Evolutionary conservation across 2,797 vertebrate species (phyloP).

Genomic region (Chaetophractus vellerosus): DNA sequence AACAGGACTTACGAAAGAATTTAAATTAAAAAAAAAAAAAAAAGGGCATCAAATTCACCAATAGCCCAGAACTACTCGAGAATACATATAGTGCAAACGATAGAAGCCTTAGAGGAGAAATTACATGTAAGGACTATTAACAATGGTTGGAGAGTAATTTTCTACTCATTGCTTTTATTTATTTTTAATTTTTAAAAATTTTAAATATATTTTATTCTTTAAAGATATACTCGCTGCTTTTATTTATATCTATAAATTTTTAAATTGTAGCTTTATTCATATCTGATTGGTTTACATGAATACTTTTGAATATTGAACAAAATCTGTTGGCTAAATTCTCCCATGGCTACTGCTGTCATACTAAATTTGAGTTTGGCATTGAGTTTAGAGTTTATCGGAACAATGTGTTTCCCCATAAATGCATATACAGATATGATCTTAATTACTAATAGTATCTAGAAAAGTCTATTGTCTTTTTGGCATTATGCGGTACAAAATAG

Average conservation of each 20-base stretch:
- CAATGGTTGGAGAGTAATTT: not conserved
- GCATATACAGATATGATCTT: not conserved
- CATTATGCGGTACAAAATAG: slow-evolving; percentile 59
- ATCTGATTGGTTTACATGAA: not conserved
- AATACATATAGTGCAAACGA: not conserved
- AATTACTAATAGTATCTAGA: slow-evolving; percentile 52
- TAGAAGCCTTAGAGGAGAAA: not conserved
- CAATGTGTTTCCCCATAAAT: slow-evolving; percentile 9
- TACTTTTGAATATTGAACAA: slow-evolving; percentile 28
- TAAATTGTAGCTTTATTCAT: too few relatives aligned
- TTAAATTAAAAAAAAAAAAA: not conserved
- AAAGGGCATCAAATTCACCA: not conserved
- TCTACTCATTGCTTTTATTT: slow-evolving; percentile 9
- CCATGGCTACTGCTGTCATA: not conserved
- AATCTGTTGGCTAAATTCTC: slow-evolving; percentile 20
- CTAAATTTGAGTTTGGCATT: slow-evolving; percentile 46
- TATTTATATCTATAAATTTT: too few relatives aligned
- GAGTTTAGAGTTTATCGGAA: slow-evolving; percentile 43
- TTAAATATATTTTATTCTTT: too few relatives aligned
- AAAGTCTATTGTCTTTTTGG: not conserved
- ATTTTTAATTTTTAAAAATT: too few relatives aligned
- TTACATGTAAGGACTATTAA: not conserved
- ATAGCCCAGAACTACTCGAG: slow-evolving; percentile 18
- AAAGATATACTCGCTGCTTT: too few relatives aligned
- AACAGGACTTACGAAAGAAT: not conserved